phyloP scores from a whole-genome alignment of 1,140 invertebrate species.

The Papilio helenus region DNA sequence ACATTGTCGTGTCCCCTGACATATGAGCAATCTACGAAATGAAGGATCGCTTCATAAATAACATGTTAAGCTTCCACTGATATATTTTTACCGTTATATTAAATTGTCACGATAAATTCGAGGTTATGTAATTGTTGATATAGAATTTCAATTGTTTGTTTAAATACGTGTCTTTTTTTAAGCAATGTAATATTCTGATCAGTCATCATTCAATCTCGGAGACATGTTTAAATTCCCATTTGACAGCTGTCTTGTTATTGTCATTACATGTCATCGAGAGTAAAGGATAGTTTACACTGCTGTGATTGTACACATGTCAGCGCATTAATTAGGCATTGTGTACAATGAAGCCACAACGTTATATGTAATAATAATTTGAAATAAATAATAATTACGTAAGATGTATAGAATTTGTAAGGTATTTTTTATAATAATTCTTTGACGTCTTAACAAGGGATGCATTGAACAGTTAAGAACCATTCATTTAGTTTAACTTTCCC shows the following conservation, averaged over 20 bases:
- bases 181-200: too few relatives aligned
- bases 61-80: not conserved
- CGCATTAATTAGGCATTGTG: conserved; percentile 7
- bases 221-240: not conserved
- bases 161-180: too few relatives aligned
- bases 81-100: not conserved
- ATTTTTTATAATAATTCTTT: too few relatives aligned
- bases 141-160: not conserved
- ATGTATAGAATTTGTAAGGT: too few relatives aligned
- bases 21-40: conserved; percentile 34
- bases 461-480: too few relatives aligned
- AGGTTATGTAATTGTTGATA: not conserved
- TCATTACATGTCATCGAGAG: not conserved
- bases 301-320: not conserved
- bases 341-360: not conserved
- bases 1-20: conserved; percentile 30
- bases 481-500: too few relatives aligned
- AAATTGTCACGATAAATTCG: not conserved
- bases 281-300: not conserved
- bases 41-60: conserved; percentile 30
- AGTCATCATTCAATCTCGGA: not conserved
- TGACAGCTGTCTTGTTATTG: not conserved
- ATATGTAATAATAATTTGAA: not conserved
- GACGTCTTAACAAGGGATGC: too few relatives aligned
- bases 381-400: not conserved